phyloP scores from a whole-genome alignment of 2,888 invertebrate genomes.

The Cerceris rybyensis region DNA sequence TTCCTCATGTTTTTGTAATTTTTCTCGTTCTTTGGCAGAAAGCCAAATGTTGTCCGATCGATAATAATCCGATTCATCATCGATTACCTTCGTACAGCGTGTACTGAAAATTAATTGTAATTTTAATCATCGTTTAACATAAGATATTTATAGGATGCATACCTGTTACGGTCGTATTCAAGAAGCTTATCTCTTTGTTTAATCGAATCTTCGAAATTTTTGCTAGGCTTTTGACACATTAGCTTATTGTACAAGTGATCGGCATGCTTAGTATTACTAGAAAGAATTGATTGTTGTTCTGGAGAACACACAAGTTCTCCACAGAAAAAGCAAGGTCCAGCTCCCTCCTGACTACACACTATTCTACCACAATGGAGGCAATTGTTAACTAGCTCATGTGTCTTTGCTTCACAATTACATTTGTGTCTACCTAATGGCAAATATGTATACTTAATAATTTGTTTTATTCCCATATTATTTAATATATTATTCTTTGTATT shows the following conservation, averaged over 20 bases:
- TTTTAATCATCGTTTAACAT: constrained; percentile 7
- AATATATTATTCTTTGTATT: not conserved
- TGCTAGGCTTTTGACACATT: constrained; percentile 83
- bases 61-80: constrained; percentile 98
- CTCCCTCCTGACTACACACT: constrained; percentile 97
- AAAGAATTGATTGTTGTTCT: constrained; percentile 87
- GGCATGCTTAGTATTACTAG: constrained; percentile 87
- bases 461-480: not conserved
- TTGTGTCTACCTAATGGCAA: constrained; percentile 83
- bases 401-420: constrained; percentile 96
- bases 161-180: constrained; percentile 93
- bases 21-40: constrained; percentile 87
- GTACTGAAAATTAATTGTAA: constrained; percentile 83
- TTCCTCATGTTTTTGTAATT: constrained; percentile 86
- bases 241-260: constrained; percentile 87
- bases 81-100: constrained; percentile 90
- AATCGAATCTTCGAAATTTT: constrained; percentile 88
- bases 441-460: not conserved
- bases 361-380: constrained; percentile 97
- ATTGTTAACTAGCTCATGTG: constrained; percentile 95
- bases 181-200: constrained; percentile 91
- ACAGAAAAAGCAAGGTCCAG: constrained; percentile 98
- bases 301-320: constrained; percentile 91
- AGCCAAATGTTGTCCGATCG: constrained; percentile 91
- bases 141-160: constrained; percentile 33